phyloP scores from a whole-genome alignment of 2,113 vertebrate species.

The Osmerus mordax region DNA sequence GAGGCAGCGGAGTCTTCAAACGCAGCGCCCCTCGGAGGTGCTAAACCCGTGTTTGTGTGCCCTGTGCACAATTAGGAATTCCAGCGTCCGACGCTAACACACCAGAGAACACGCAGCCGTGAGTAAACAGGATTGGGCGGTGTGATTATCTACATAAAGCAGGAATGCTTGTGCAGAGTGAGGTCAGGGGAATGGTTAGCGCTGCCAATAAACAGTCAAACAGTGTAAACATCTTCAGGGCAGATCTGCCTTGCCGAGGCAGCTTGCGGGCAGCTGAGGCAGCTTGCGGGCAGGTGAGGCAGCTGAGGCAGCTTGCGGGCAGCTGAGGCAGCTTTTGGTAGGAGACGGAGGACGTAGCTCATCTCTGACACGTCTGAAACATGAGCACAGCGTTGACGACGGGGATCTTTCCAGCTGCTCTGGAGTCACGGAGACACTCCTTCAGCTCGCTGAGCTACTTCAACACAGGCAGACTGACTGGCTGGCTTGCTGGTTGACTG shows the following conservation, averaged over 20 bases:
- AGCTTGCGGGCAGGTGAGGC: background rate
- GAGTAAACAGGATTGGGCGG: constrained; percentile 24
- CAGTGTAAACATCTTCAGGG: background rate
- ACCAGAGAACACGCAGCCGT: constrained; percentile 11
- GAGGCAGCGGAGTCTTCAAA: background rate
- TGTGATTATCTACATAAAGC: constrained; percentile 12
- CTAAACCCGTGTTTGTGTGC: constrained; percentile 36
- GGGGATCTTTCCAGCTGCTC: no score
- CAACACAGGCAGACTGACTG: no score
- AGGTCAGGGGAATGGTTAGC: constrained; percentile 3
- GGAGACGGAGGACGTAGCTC: background rate
- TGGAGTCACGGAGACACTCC: no score
- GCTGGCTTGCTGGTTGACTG: background rate
- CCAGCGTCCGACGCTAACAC: constrained; percentile 5
- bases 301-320: background rate
- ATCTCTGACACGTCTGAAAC: no score
- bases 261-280: background rate
- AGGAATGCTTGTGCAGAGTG: constrained; percentile 13
- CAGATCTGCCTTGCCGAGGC: background rate
- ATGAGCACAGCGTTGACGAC: background rate
- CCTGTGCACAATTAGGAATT: constrained; percentile 38
- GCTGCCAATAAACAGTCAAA: constrained; percentile 13
- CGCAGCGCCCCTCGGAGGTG: constrained; percentile 16
- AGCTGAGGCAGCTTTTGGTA: background rate
- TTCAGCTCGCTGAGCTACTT: no score